Evolutionary conservation across 37 sponge, comb jelly and placozoan species (phyloP), one percentile per base, ranked within the genome.

Genomic region (Eunapius fragilis): DNA sequence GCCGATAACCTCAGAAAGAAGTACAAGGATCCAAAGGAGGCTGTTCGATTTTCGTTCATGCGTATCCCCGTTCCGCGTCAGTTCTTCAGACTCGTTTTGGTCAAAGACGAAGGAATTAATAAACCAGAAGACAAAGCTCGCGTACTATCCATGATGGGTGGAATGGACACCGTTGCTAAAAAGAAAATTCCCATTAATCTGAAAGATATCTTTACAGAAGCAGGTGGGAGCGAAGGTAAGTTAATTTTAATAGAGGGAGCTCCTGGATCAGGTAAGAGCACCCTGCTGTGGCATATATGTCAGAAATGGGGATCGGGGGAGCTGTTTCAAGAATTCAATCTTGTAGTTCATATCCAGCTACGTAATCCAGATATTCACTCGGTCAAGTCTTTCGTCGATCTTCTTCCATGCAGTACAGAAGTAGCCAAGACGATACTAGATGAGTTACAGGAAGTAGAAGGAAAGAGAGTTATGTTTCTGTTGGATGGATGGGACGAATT

Each of bases 401-500:
- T 58, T 58, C 14, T 58, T 12, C 58, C 17, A 58, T 58, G 58
- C 58, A 58, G 22, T 10, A 58, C 14, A 58, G 58, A 58, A 58
- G 58, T 19, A 13, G 58, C 58, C 58, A 17, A 58, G 58, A 58
- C 0, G 0, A 19, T 58, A 58, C 58, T 58, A 58, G 1, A 58
- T 17, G 7, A 58, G 58, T 58, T 58, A 58, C 0, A 58, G 1
- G 58, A 58, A 19, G 58, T 58, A 12, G 58, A 58, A 10, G 79
- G 79, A 25, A 38, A 37, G 26, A 6, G 48, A 12, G 48, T 38
- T 3, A 27, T 78, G 45, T 38, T 78, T 37, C 17, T 78, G 0
- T 12, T 78, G 2, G 79, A 78, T 37, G 26, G 48, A 19, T 78
- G 79, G 79, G 79, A 78, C 38, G 79, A 78, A 28, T 47, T 78